Evolutionary conservation across 2,888 invertebrate genomes (phyloP), one percentile per base, ranked within the genome.

Genomic region (Acronicta leporina): DNA sequence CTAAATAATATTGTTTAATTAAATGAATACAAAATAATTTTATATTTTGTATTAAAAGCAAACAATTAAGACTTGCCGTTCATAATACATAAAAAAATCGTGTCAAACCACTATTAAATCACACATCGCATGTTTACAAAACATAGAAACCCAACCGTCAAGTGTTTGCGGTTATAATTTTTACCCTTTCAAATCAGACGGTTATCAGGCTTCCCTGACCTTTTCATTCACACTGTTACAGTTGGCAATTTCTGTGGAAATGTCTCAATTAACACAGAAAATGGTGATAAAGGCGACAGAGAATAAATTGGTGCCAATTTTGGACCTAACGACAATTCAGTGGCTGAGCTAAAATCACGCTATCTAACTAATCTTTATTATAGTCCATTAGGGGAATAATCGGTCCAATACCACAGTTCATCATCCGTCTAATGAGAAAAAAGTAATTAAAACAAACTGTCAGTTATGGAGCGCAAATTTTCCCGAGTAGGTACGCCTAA

Each of bases 231-330:
- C 73, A 68, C 60, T 80, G 56, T 74, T 70, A 80, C 81, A 79
- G 78, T 76, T 63, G 75, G 84, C 81, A 84, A 90, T 89, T 88
- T 86, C 84, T 84, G 83, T 86, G 88, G 87, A 90, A 91, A 91
- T 90, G 89, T 88, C 89, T 90, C 89, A 90, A 91, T 91, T 90
- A 90, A 87, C 89, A 87, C 82, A 80, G 83, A 83, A 88, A 87
- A 86, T 83, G 82, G 82, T 84, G 86, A 89, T 89, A 87, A 89
- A 87, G 81, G 86, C 85, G 87, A 87, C 88, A 80, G 72, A 67
- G 83, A 88, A 89, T 89, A 88, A 88, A 91, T 89, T 87, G 83
- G 81, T 71, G 68, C 77, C 84, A 85, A 89, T 91, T 90, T 87
- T 82, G 83, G 83, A 78, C 79, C 80, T 81, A 80, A 81, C 78